phyloP scores from a whole-genome alignment of 2,888 invertebrate species.

The Pandemis corylana region DNA sequence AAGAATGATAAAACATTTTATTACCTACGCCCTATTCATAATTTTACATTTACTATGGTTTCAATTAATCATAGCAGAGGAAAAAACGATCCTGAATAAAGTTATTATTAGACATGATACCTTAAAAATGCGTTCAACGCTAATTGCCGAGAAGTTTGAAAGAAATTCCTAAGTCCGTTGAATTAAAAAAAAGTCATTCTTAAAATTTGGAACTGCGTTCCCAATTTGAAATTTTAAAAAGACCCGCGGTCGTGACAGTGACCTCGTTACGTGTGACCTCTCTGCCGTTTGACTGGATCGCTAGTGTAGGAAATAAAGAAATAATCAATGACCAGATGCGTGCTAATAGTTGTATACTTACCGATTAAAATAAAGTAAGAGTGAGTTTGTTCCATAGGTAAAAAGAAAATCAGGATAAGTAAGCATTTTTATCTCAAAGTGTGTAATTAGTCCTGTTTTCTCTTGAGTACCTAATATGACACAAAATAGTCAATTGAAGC shows the following conservation, averaged over 20 bases:
- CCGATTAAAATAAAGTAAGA: no score
- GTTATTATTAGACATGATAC: background rate
- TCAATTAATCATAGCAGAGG: no score
- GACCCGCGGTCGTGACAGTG: slow-evolving; percentile 60
- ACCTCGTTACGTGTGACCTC: slow-evolving; percentile 58
- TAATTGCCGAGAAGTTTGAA: slow-evolving; percentile 34
- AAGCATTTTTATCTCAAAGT: no score
- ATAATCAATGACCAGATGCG: background rate
- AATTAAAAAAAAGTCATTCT: slow-evolving; percentile 37
- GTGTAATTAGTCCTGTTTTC: no score
- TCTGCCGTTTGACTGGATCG: slow-evolving; percentile 29
- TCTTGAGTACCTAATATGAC: no score
- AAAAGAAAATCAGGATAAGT: no score
- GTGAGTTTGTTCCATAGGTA: background rate
- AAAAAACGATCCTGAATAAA: background rate
- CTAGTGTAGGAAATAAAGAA: slow-evolving; percentile 1
- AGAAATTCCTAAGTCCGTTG: slow-evolving; percentile 36
- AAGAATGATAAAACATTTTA: no score
- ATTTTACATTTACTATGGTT: no score
- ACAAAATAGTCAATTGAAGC: no score
- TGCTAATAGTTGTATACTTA: no score
- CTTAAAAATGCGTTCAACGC: no score
- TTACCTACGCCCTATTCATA: no score
- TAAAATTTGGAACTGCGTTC: slow-evolving; percentile 43
- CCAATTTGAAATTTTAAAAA: slow-evolving; percentile 49